A percentile compares a stretch with the other conserved stretches of the same genome.
These are phyloP conservation scores for Sarcophilus harrisii DNA, from an alignment of 2,797 vertebrate species.

Conservation along the genomic window DNA sequence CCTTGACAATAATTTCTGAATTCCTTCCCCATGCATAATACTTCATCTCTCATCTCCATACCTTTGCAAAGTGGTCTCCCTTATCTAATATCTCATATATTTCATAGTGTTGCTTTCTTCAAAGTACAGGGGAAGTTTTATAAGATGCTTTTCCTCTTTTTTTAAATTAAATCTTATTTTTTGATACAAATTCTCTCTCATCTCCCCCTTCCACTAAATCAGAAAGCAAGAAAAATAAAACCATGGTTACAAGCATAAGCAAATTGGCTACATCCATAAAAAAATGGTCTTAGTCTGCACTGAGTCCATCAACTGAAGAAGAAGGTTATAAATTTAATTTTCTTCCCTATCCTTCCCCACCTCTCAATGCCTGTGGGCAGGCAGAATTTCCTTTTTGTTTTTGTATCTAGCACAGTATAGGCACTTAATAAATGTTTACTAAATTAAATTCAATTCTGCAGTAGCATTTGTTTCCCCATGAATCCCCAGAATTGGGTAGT, in stretches of 20 bases:
- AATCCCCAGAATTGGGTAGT: neutral
- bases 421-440: neutral
- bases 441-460: neutral
- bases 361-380: neutral
- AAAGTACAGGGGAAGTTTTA: neutral
- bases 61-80: neutral
- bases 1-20: neutral
- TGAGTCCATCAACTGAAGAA: neutral
- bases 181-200: neutral
- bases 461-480: neutral
- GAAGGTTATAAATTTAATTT: neutral
- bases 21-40: neutral
- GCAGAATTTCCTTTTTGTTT: neutral
- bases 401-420: neutral
- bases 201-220: neutral
- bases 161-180: neutral
- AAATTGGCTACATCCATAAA: neutral
- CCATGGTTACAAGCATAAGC: neutral
- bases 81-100: neutral
- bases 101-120: neutral
- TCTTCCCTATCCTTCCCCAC: neutral
- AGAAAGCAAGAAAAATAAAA: neutral
- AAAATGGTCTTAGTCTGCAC: neutral
- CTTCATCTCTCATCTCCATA: neutral
- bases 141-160: neutral